These are phyloP conservation scores for Ptyas mucosa DNA, from an alignment of 2,113 vertebrate species.

Conservation along the genomic window DNA sequence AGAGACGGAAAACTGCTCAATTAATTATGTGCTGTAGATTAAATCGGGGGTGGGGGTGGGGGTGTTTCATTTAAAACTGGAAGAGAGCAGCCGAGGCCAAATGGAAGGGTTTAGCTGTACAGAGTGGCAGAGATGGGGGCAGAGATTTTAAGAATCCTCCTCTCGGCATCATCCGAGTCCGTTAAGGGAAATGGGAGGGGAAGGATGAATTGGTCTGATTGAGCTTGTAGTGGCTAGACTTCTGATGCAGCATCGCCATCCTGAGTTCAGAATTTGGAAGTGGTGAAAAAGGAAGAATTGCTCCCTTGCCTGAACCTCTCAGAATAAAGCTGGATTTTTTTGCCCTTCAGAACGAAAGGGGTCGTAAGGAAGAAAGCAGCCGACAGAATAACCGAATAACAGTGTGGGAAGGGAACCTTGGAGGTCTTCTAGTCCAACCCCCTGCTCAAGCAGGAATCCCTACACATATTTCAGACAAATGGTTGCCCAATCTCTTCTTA, in stretches of 20 bases:
- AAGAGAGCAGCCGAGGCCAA: neutral
- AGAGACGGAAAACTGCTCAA: neutral
- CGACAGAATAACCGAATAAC: neutral
- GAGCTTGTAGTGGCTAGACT: fast-evolving
- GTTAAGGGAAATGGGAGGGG: neutral
- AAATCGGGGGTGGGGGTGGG: no score
- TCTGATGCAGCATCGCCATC: conserved; percentile 48
- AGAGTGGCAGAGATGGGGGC: neutral
- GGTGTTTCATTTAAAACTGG: neutral
- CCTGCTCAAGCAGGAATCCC: neutral
- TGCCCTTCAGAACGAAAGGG: neutral
- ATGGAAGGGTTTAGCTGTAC: fast-evolving
- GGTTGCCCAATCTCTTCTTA: no score
- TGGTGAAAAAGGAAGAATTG: neutral
- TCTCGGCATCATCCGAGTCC: neutral
- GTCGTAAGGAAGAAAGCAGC: neutral
- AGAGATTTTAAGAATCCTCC: neutral
- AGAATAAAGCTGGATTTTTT: neutral
- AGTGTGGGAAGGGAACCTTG: neutral
- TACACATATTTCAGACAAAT: neutral
- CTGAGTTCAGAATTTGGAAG: conserved; percentile 7
- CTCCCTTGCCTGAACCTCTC: neutral
- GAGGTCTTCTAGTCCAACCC: neutral
- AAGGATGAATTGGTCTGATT: neutral
- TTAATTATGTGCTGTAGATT: neutral